Conservation (phyloP, 2,113 vertebrate species). For the Rhea pennata region DNA sequence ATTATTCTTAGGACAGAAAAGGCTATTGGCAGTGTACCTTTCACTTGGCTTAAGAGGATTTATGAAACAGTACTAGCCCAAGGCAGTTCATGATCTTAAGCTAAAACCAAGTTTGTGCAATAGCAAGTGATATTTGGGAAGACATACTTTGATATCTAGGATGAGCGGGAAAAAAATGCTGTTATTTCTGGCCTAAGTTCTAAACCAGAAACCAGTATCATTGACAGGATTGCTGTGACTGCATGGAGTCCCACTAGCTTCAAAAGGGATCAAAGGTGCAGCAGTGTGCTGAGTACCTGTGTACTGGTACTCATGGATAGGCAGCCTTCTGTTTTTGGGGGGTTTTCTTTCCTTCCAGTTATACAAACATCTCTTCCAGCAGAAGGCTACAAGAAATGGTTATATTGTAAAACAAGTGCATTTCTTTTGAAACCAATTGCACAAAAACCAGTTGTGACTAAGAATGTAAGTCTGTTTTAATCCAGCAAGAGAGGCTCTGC, state of each 20-base stretch:
- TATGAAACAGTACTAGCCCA: conserved; percentile 26
- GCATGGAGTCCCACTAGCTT: neutral
- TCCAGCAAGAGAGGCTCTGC: neutral
- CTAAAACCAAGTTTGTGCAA: conserved; percentile 1
- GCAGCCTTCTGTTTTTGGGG: neutral
- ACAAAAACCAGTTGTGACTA: neutral
- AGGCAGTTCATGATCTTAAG: conserved; percentile 21
- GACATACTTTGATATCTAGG: neutral
- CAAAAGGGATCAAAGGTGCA: neutral
- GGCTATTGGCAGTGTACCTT: conserved; percentile 1
- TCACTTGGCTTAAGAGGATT: conserved; percentile 6
- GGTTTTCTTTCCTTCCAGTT: neutral
- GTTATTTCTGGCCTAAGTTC: neutral
- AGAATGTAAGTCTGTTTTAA: neutral
- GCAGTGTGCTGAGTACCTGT: neutral
- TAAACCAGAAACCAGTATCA: neutral
- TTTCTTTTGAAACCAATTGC: neutral
- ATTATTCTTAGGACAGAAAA: neutral
- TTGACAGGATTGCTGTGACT: neutral
- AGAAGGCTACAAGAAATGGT: neutral
- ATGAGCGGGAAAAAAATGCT: neutral
- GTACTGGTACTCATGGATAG: neutral
- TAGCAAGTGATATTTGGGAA: neutral
- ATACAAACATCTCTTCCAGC: neutral
- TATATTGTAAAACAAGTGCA: neutral